Evolutionary conservation across 2,113 vertebrate species (phyloP), one percentile per base, ranked within the genome.

Genomic region (Cyanoramphus novaezelandiae): DNA sequence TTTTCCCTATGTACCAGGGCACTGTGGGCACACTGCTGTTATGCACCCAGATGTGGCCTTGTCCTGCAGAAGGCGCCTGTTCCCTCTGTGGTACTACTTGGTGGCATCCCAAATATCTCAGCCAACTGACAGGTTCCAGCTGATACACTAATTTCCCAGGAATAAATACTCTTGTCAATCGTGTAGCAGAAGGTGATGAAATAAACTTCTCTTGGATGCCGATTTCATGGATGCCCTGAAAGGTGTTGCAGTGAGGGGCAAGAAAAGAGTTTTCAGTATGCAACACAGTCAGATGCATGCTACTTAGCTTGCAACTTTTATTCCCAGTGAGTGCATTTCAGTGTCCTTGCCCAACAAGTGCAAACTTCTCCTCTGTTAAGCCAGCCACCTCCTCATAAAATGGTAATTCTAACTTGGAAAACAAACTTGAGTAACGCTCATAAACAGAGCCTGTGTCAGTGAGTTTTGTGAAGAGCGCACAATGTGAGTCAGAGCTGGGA

Each of bases 401-500:
- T 10, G 13, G 11, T n/a, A 29, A 41, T 86, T 95, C 69, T 68
- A 18, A 78, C 60, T 68, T 70, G 62, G 88, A 93, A 94, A 94
- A 76, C 52, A 82, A 93, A 80, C 69, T 28, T 64, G 72, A 93
- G 67, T 79, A 92, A 82, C 64, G 83, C 85, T 71, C 24, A 82
- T 60, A 86, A 96, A 88, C 92, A 92, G 77, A 90, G 77, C 21
- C 69, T 44, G 33, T 79, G 80, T 79, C 24, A 47, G 39, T 44
- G 82, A 28, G 11, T 86, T 78, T 80, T 86, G 55, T 64, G 82
- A 90, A 86, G 79, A 94, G 70, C 59, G 74, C n/a, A 80, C 68
- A 60, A 10, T 21, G 29, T 90, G 92, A 96, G 76, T 92, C 93
- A 96, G 75, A 87, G 55, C 65, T 78, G 65, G 50, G 50, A 47